A percentile compares a stretch with the other conserved stretches of the same genome.
These are phyloP conservation scores for Ellobius talpinus DNA, from an alignment of 2,113 vertebrate species.

Conservation along the genomic window DNA sequence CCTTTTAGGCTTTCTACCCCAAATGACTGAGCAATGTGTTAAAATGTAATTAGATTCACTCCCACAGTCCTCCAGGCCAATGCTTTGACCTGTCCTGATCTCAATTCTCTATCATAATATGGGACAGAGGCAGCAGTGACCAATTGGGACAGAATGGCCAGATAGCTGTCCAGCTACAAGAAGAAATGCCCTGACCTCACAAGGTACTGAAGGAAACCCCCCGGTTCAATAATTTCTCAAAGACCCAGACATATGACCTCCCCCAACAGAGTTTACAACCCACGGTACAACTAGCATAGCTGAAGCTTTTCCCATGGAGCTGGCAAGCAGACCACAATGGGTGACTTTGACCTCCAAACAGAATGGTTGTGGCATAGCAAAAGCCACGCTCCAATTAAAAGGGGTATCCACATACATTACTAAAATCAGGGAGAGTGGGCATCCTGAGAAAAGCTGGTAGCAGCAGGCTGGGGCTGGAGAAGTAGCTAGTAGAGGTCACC, in stretches of 20 bases:
- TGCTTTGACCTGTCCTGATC: neutral
- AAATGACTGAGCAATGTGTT: neutral
- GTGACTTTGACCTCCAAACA: neutral
- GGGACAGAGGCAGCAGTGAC: neutral
- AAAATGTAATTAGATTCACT: neutral
- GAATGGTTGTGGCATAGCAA: neutral
- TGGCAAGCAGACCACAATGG: neutral
- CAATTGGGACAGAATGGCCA: neutral
- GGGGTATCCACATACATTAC: neutral
- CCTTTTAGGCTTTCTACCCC: neutral
- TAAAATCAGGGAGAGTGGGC: neutral
- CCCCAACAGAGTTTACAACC: neutral
- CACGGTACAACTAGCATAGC: fast-evolving
- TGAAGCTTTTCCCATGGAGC: neutral
- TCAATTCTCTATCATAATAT: neutral
- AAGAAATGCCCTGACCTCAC: neutral
- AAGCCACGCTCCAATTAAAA: neutral
- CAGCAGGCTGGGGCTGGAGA: neutral
- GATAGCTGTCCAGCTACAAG: neutral
- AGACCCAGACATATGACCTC: neutral
- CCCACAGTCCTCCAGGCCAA: neutral
- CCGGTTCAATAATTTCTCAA: neutral
- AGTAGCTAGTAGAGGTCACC: neutral
- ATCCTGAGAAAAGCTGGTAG: neutral
- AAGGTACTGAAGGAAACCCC: neutral